Evolutionary conservation across 2,113 vertebrate genomes (phyloP), one percentile per base, ranked within the genome.

Genomic region (Crypturellus undulatus): DNA sequence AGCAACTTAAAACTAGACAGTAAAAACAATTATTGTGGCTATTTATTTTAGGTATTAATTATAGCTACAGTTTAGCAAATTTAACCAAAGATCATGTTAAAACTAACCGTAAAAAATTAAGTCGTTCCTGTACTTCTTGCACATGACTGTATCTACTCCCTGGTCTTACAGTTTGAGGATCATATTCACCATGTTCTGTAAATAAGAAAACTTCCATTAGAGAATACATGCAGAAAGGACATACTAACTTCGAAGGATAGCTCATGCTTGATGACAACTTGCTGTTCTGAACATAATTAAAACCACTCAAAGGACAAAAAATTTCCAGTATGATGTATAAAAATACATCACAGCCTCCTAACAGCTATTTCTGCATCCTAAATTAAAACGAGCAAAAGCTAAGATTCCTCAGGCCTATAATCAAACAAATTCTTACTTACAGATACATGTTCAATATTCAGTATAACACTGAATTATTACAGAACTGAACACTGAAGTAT

Each of bases 61-160:
- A 59, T 13, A 86, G 19, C 43, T 32, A 49, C 7, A 76, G 51
- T 49, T 49, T 22, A 49, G 49, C 49, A 45, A 92, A 16, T 62
- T 6, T n/a, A 79, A 77, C 34, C 68, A 70, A 80, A 0, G 2
- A 6, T n/a, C 13, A 51, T 38, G n/a, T 36, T 38, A 32, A 91
- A 96, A 97, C 98, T 94, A 96, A 99, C 99, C 99, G 98, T 96
- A 99, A 97, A 97, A 99, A 99, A 98, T 99, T 99, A 28, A 99
- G 98, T 60, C 99, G 97, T 91, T 99, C 99, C 96, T 99, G 99
- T 38, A 99, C 99, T 98, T 99, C 99, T 97, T 99, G 99, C 67
- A 99, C 99, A 38, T 99, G 99, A 95, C 99, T 99, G 71, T 99
- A 99, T 96, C 99, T 99, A 96, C 99, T 99, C 86, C 99, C 99